Conservation (phyloP, 2,113 vertebrate species). For the Clarias gariepinus region DNA sequence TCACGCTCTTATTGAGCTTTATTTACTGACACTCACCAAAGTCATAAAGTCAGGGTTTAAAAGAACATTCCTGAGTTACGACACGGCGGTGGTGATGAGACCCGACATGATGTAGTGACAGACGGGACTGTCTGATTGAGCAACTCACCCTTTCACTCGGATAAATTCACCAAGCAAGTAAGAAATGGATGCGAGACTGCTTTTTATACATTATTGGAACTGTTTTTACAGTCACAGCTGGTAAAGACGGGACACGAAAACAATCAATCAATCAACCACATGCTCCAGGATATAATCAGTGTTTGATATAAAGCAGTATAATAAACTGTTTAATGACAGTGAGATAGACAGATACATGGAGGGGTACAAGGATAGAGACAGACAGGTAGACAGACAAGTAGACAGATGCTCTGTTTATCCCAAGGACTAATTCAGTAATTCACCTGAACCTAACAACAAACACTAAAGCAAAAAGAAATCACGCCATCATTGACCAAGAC, state of each 20-base stretch:
- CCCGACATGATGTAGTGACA: neutral
- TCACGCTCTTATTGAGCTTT: neutral
- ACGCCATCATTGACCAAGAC: neutral
- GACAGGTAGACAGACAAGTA: too few species aligned
- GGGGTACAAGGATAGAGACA: too few species aligned
- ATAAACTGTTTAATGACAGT: neutral
- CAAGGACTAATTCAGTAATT: neutral
- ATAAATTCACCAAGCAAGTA: neutral
- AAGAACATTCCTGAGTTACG: neutral
- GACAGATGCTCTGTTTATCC: neutral
- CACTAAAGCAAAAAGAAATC: neutral
- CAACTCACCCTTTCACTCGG: too few species aligned
- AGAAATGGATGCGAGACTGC: too few species aligned
- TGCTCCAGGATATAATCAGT: neutral
- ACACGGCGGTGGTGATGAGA: neutral
- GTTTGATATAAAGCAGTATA: neutral
- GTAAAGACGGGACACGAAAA: neutral
- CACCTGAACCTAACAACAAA: neutral
- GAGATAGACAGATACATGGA: neutral
- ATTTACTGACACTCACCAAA: neutral
- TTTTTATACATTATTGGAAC: neutral
- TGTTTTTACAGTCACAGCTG: neutral
- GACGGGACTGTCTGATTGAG: neutral
- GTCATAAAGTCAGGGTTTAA: neutral
- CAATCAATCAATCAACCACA: neutral